phyloP scores from a whole-genome alignment of 1,140 invertebrate species.

The Achatina immaculata region DNA sequence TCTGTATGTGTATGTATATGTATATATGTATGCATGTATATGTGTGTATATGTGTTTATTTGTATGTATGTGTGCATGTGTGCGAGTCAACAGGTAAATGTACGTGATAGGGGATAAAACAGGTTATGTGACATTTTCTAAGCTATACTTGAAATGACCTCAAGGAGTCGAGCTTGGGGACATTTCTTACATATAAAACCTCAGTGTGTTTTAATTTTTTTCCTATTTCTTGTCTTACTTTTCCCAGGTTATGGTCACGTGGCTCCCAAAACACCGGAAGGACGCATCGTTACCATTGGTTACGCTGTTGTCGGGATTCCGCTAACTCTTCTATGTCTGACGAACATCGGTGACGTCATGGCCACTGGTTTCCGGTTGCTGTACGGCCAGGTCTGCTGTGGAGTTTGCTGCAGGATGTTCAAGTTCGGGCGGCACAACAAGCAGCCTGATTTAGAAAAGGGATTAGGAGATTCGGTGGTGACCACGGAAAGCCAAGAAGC shows the following conservation, averaged over 20 bases:
- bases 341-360: conserved; percentile 95
- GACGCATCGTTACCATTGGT: conserved; percentile 91
- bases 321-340: conserved; percentile 88
- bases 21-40: too few species aligned
- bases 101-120: too few species aligned
- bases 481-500: conserved; percentile 49
- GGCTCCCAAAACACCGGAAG: conserved; percentile 87
- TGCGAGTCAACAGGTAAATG: too few species aligned
- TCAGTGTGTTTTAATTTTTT: too few species aligned
- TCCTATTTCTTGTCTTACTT: conserved; percentile 3
- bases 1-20: too few species aligned
- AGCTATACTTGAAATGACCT: too few species aligned
- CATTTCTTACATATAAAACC: too few species aligned
- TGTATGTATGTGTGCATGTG: too few species aligned
- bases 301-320: conserved; percentile 98
- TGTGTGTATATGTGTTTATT: too few species aligned
- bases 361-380: conserved; percentile 96
- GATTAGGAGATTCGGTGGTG: conserved; percentile 41
- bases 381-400: conserved; percentile 89
- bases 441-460: conserved; percentile 56
- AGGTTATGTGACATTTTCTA: too few species aligned
- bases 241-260: conserved; percentile 92
- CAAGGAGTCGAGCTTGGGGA: too few species aligned
- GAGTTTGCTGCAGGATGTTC: conserved; percentile 69
- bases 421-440: conserved; percentile 44